Evolutionary conservation across 2,797 vertebrate species (phyloP).

Genomic region (Neosilurus hyrtlii): DNA sequence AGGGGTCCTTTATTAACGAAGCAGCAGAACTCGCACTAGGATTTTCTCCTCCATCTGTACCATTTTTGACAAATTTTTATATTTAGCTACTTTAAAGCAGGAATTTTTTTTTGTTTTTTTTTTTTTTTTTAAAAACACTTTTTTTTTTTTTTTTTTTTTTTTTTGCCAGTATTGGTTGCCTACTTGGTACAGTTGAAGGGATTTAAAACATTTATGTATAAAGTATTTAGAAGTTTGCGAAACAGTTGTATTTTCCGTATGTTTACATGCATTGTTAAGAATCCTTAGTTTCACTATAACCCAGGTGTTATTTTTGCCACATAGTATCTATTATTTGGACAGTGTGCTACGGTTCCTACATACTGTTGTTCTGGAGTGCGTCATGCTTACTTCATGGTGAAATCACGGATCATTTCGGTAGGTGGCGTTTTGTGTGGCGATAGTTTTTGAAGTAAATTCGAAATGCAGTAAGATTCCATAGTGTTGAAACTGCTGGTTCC

Average conservation of each 20-base stretch:
- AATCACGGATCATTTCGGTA: slow-evolving; percentile 17
- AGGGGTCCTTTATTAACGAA: neutral
- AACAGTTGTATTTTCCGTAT: slow-evolving; percentile 50
- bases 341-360: slow-evolving; percentile 37
- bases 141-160: too few relatives aligned
- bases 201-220: neutral
- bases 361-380: slow-evolving; percentile 36
- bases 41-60: slow-evolving; percentile 36
- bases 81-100: slow-evolving; percentile 19
- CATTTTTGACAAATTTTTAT: slow-evolving; percentile 32
- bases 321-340: slow-evolving; percentile 42
- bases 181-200: slow-evolving; percentile 53
- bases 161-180: slow-evolving; percentile 52
- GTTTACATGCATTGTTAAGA: slow-evolving; percentile 54
- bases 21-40: slow-evolving; percentile 17
- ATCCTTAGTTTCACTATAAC: slow-evolving; percentile 49
- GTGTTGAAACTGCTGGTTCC: slow-evolving; percentile 37
- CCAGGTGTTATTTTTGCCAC: slow-evolving; percentile 45
- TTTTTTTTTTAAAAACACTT: too few relatives aligned
- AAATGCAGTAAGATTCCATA: slow-evolving; percentile 23
- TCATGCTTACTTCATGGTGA: slow-evolving; percentile 20
- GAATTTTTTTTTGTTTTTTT: slow-evolving; percentile 19
- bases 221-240: slow-evolving; percentile 47
- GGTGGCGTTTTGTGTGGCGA: slow-evolving; percentile 14
- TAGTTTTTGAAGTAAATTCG: slow-evolving; percentile 17